Conservation (phyloP, 2,113 vertebrate genomes). For the Nothocercus julius region DNA sequence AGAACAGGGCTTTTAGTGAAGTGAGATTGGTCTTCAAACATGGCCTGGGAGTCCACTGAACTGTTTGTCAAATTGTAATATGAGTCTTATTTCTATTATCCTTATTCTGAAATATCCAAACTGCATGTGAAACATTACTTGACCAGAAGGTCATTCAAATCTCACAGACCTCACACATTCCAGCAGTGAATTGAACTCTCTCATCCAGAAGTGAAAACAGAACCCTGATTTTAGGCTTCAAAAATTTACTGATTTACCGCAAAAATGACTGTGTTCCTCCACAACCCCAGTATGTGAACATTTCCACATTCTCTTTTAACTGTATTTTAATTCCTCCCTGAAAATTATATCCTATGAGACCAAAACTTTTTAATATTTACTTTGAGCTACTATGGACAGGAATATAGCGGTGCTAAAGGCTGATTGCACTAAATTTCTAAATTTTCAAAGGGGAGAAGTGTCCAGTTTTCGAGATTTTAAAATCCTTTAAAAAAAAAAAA, state of each 20-base stretch:
- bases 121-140: not conserved
- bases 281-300: not conserved
- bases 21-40: not conserved
- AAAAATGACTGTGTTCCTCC: not conserved
- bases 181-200: not conserved
- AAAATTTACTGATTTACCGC: not conserved
- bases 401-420: not conserved
- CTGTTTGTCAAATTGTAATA: not conserved
- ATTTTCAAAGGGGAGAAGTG: not conserved
- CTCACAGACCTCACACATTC: not conserved
- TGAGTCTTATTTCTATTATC: not conserved
- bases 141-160: not conserved
- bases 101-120: not conserved
- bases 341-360: not conserved
- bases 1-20: not conserved
- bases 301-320: not conserved
- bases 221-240: not conserved
- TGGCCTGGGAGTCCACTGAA: not conserved
- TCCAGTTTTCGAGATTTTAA: not conserved
- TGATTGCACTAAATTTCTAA: not conserved
- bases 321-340: not conserved
- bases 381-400: not conserved
- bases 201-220: not conserved
- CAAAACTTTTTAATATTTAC: not conserved
- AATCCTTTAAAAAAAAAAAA: not conserved